These are phyloP conservation scores for Druon quercuslanigerum DNA, from an alignment of 1,140 invertebrate genomes.

Conservation along the genomic window DNA sequence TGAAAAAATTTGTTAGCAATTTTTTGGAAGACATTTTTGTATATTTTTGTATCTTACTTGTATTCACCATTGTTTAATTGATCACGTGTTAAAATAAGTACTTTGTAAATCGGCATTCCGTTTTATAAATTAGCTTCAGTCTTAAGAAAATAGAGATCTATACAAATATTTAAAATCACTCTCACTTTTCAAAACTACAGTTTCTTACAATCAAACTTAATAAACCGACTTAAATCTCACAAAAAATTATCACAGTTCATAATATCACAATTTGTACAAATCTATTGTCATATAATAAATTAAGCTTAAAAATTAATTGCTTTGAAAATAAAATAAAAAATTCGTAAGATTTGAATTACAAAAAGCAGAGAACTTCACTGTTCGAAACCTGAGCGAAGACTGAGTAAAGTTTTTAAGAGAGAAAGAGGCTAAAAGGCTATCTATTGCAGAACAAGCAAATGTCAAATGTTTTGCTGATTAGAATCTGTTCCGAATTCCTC, in stretches of 20 bases:
- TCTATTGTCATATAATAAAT: constrained; percentile 37
- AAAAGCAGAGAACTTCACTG: constrained; percentile 39
- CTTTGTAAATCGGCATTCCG: constrained; percentile 57
- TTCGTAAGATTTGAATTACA: background rate
- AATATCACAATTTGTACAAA: constrained; percentile 43
- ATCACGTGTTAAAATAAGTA: constrained; percentile 57
- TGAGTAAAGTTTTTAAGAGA: constrained; percentile 56
- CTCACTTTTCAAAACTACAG: no score
- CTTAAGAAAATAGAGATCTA: background rate
- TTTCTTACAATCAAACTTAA: background rate
- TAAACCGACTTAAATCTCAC: constrained; percentile 37
- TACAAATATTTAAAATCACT: no score
- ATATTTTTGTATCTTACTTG: background rate
- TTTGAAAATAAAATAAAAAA: constrained; percentile 5
- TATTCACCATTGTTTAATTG: constrained; percentile 45
- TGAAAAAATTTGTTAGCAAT: no score
- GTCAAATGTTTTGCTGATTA: constrained; percentile 50
- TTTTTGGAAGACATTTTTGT: background rate
- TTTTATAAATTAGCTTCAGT: background rate
- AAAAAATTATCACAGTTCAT: constrained; percentile 35
- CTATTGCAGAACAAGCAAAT: constrained; percentile 47
- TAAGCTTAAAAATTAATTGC: background rate
- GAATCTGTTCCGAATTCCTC: constrained; percentile 55
- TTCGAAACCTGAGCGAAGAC: constrained; percentile 60
- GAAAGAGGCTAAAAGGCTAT: constrained; percentile 62